Evolutionary conservation across 2,888 invertebrate genomes (phyloP).

Genomic region (Leptinotarsa rubiginosa): DNA sequence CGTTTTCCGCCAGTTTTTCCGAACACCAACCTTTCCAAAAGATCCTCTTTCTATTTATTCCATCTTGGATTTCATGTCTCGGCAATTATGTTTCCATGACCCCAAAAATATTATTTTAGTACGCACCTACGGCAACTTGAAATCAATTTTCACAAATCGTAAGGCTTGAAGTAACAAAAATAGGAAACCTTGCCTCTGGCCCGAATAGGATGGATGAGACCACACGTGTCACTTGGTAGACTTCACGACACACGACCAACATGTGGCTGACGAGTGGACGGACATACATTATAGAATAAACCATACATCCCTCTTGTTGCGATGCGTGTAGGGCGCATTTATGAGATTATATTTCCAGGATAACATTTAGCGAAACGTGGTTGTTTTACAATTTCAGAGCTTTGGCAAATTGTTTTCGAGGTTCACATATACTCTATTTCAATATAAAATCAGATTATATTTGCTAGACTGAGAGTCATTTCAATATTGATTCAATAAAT

Average conservation of each 20-base stretch:
- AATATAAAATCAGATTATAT: background rate
- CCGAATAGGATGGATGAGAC: slow-evolving; percentile 55
- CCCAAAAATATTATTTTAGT: background rate
- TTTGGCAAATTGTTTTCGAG: slow-evolving; percentile 32
- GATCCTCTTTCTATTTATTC: too few species aligned
- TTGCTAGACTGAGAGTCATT: too few species aligned
- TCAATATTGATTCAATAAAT: too few species aligned
- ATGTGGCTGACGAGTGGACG: slow-evolving; percentile 56
- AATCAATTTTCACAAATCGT: slow-evolving; percentile 14
- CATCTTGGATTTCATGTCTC: too few species aligned
- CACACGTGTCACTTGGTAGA: slow-evolving; percentile 61
- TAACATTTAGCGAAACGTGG: slow-evolving; percentile 31
- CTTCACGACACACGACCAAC: slow-evolving; percentile 63
- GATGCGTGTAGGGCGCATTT: slow-evolving; percentile 24
- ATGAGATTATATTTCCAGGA: slow-evolving; percentile 42
- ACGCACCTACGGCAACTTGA: background rate
- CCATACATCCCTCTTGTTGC: slow-evolving; percentile 25
- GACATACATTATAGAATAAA: slow-evolving; percentile 31
- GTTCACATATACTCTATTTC: background rate
- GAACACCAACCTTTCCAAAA: too few species aligned
- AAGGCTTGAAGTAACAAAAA: slow-evolving; percentile 44
- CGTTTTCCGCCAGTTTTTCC: too few species aligned
- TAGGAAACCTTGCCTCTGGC: slow-evolving; percentile 46
- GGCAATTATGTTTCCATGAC: background rate
- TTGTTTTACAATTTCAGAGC: slow-evolving; percentile 26